A percentile compares a stretch with the other conserved stretches of the same genome.
Conservation (phyloP, 2,797 vertebrate species). For the Onychomys torridus region DNA sequence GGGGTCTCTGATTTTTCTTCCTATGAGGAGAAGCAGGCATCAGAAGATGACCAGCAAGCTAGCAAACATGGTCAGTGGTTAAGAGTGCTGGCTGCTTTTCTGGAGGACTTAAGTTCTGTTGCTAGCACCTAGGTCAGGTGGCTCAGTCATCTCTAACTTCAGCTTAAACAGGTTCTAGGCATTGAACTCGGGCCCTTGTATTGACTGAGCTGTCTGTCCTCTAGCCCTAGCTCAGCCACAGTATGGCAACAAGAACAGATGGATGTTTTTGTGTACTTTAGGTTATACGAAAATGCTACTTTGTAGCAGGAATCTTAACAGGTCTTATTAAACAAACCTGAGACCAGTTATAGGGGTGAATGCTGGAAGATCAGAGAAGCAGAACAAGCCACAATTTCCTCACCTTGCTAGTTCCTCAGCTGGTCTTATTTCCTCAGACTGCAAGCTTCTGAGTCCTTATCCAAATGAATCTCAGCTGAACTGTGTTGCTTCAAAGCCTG, state of each 20-base stretch:
- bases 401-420: too few relatives aligned
- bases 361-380: too few relatives aligned
- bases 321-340: too few relatives aligned
- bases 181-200: not conserved
- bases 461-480: too few relatives aligned
- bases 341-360: too few relatives aligned
- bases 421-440: too few relatives aligned
- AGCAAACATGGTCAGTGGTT: not conserved
- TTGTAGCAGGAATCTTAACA: too few relatives aligned
- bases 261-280: not conserved
- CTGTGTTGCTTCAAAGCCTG: too few relatives aligned
- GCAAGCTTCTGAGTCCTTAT: too few relatives aligned
- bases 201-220: not conserved
- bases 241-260: not conserved
- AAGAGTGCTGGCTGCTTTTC: not conserved
- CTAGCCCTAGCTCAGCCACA: not conserved
- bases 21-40: not conserved
- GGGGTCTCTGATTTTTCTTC: not conserved
- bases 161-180: not conserved
- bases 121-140: not conserved
- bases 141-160: not conserved
- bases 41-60: not conserved
- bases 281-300: not conserved
- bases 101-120: not conserved
- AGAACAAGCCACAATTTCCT: too few relatives aligned